A percentile compares a stretch with the other conserved stretches of the same genome.
phyloP scores from a whole-genome alignment of 1,140 invertebrate genomes.

The Saccostrea echinata region DNA sequence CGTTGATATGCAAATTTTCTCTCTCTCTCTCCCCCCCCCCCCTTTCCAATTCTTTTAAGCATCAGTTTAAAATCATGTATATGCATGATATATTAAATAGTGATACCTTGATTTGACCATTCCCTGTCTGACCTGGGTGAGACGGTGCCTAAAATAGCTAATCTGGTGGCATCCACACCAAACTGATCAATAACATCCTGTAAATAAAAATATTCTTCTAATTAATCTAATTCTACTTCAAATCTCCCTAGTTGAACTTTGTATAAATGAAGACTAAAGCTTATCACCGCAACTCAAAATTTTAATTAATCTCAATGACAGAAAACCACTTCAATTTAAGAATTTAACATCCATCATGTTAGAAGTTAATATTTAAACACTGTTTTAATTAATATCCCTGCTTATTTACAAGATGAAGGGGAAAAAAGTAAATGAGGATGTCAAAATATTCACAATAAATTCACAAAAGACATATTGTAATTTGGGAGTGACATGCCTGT shows the following conservation, averaged over 20 bases:
- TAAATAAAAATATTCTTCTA: neutral
- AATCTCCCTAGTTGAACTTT: too few relatives aligned
- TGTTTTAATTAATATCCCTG: too few relatives aligned
- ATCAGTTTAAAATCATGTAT: too few relatives aligned
- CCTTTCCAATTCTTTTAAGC: neutral
- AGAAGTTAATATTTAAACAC: too few relatives aligned
- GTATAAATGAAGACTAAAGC: too few relatives aligned
- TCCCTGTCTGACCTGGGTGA: slow-evolving; percentile 90
- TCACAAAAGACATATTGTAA: neutral
- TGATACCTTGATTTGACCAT: slow-evolving; percentile 87
- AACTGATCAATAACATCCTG: slow-evolving; percentile 87
- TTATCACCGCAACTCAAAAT: too few relatives aligned
- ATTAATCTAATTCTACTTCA: too few relatives aligned
- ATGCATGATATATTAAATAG: too few relatives aligned
- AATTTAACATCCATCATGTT: too few relatives aligned
- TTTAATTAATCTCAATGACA: too few relatives aligned
- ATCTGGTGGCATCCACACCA: slow-evolving; percentile 93
- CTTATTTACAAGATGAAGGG: too few relatives aligned
- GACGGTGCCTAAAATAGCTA: slow-evolving; percentile 92
- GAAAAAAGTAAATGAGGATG: neutral
- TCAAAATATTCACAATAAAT: neutral
- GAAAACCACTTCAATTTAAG: too few relatives aligned
- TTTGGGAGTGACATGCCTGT: slow-evolving; percentile 77
- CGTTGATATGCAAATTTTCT: neutral
- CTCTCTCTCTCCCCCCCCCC: neutral